Evolutionary conservation across 2,113 vertebrate genomes (phyloP).

Genomic region (Rhipidura dahli): DNA sequence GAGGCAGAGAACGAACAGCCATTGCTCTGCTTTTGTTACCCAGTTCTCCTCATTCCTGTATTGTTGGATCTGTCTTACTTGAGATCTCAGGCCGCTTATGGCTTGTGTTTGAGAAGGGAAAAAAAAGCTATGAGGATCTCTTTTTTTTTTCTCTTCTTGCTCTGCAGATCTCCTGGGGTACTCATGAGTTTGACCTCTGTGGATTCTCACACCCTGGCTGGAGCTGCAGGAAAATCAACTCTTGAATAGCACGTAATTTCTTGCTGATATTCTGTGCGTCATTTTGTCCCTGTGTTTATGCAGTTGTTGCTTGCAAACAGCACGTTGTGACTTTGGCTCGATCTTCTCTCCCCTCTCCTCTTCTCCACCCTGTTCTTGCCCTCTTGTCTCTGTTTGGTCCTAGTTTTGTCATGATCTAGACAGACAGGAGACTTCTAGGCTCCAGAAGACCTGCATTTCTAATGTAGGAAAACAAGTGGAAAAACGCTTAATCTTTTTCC

Average conservation of each 20-base stretch:
- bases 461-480: background rate
- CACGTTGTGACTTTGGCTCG: background rate
- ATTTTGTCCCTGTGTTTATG: background rate
- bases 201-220: background rate
- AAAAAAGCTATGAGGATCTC: background rate
- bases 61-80: background rate
- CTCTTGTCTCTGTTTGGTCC: background rate
- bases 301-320: background rate
- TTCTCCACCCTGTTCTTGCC: background rate
- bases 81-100: background rate
- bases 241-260: background rate
- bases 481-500: background rate
- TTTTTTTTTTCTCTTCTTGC: background rate
- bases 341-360: background rate
- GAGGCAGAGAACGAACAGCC: background rate
- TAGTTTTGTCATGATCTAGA: background rate
- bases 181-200: background rate
- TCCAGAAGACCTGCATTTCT: background rate
- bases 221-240: background rate
- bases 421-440: background rate
- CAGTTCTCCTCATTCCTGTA: background rate
- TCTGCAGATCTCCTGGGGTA: background rate
- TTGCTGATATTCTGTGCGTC: background rate
- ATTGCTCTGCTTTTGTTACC: background rate
- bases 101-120: background rate